A percentile compares a stretch with the other conserved stretches of the same genome.
Conservation (phyloP, 2,113 vertebrate genomes). For the Trinectes maculatus region DNA sequence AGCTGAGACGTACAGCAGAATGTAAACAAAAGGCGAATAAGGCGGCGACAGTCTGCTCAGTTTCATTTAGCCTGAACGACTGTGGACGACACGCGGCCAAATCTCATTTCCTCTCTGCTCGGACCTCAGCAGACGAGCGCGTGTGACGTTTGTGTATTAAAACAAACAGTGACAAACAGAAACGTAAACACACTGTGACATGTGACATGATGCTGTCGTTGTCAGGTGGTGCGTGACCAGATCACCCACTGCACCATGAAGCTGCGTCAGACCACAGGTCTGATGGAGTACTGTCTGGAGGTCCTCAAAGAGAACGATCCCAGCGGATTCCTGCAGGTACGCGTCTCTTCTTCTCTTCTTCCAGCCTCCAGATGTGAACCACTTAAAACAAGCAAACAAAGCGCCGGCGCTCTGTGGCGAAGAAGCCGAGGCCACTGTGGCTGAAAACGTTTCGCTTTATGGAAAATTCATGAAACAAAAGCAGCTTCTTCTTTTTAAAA, state of each 20-base stretch:
- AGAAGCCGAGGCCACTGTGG: neutral
- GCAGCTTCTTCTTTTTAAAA: neutral
- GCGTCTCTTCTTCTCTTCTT: neutral
- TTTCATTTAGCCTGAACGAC: slow-evolving; percentile 58
- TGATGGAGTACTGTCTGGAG: slow-evolving; percentile 98
- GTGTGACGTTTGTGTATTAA: no score
- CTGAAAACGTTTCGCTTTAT: neutral
- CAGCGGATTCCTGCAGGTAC: slow-evolving; percentile 95
- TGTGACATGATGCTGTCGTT: neutral
- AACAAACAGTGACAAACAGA: no score
- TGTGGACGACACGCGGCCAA: slow-evolving; percentile 47
- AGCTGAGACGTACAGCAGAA: neutral
- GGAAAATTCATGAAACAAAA: neutral
- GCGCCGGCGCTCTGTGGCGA: neutral
- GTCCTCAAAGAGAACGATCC: slow-evolving; percentile 98
- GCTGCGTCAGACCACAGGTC: slow-evolving; percentile 96
- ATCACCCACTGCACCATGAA: slow-evolving; percentile 98
- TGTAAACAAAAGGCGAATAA: slow-evolving; percentile 41
- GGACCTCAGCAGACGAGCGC: no score
- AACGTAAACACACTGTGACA: no score
- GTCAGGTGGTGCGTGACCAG: slow-evolving; percentile 96
- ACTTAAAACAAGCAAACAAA: no score
- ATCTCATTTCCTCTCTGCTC: slow-evolving; percentile 45
- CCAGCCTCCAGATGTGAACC: no score
- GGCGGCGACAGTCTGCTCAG: slow-evolving; percentile 26